A percentile compares a stretch with the other conserved stretches of the same genome.
Evolutionary conservation across 2,113 vertebrate species (phyloP).

Genomic region (Salvator merianae): DNA sequence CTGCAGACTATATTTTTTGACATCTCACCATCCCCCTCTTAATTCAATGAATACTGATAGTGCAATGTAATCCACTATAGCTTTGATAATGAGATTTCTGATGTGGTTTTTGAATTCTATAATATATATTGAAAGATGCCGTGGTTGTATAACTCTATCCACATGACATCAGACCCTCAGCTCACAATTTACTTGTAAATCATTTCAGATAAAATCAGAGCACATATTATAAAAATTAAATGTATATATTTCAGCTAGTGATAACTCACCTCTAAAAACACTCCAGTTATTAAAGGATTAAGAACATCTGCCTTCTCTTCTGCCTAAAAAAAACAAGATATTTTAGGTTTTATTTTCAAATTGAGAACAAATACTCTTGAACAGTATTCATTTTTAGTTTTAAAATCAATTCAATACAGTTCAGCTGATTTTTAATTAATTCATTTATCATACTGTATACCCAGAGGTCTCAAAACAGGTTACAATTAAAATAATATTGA

Average conservation of each 20-base stretch:
- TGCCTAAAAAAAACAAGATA: slow-evolving; percentile 77
- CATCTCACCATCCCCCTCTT: background rate
- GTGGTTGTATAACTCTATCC: slow-evolving; percentile 16
- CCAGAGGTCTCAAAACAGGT: too few species aligned
- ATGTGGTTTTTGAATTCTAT: background rate
- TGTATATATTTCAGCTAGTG: slow-evolving; percentile 52
- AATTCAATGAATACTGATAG: background rate
- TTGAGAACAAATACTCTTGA: slow-evolving; percentile 31
- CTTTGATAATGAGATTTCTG: background rate
- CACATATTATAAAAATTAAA: background rate
- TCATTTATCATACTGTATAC: background rate
- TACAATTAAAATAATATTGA: too few species aligned
- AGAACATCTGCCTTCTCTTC: slow-evolving; percentile 91
- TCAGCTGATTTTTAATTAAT: slow-evolving; percentile 5
- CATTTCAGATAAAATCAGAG: background rate
- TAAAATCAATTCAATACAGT: slow-evolving; percentile 34
- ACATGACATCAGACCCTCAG: slow-evolving; percentile 26
- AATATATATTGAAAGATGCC: slow-evolving; percentile 10
- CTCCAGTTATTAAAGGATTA: slow-evolving; percentile 95
- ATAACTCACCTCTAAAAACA: slow-evolving; percentile 94
- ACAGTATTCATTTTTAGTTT: slow-evolving; percentile 17
- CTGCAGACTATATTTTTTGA: background rate
- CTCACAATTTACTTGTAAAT: background rate
- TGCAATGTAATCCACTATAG: background rate
- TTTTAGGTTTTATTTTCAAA: slow-evolving; percentile 49